Base-by-base conservation (phyloP, 2,113 vertebrate species). In the Pelecanoides urinatrix region DNA sequence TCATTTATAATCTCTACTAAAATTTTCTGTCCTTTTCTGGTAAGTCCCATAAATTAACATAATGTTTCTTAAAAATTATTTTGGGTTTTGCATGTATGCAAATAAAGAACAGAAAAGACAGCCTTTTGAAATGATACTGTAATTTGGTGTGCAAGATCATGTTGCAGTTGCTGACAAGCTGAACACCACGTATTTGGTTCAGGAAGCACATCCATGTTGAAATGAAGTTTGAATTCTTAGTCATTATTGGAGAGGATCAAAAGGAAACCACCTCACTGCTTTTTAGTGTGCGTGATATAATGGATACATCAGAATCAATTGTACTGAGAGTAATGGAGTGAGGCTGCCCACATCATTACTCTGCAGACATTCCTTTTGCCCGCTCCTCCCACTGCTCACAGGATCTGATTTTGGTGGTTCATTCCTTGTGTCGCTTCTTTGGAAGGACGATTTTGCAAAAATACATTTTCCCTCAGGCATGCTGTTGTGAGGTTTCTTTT, bases 331-430 rank as follows among this genome's bases (percentile, higher is more conserved):
- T 93, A 97, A 97, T 96, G 95, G 83, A 72, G 90, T 96, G 96
- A 97, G 80, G 62, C 92, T 98, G 61, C 90, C 66, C 38, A 65
- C 93, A 82, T 74, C 90, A 96, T 98, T 96, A 95, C 73, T 76
- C 88, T 93, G 88, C 75, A 93, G 86, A 84, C 12, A 17, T 47
- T 88, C 32, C 40, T 93, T 87, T 94, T 72, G 30, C 73, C 89
- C 11, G 7, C 49, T 96, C 61, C 40, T 91, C 40, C 62, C 47
- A 45, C 42, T 59, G 77, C 45, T 94, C 55, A 47, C 23, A 88
- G 72, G 71, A 50, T 62, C 44, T 89, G 84, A 94, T 94, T 92
- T 90, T 83, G 72, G 27, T 87, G 47, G 55, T 82, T 93, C 92
- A 56, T 52, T 89, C 71, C 50, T 92, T 66, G 10, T 73, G 49